Evolutionary conservation across 1,140 invertebrate genomes (phyloP), one percentile per base, ranked within the genome.

Genomic region (Hycleus phaleratus): DNA sequence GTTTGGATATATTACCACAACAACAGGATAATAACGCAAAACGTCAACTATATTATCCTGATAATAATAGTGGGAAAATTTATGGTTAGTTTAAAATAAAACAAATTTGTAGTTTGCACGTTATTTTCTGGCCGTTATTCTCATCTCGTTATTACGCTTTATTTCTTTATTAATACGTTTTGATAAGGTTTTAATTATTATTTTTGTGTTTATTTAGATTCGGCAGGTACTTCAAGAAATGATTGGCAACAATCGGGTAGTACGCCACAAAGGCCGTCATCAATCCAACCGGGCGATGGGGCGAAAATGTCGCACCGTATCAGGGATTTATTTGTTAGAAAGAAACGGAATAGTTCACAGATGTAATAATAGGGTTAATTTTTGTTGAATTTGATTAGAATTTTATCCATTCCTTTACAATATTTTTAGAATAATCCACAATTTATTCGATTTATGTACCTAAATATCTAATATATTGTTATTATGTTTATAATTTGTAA

Each of bases 271-370:
- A 58, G 64, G 50, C 65, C 67, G 32, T 49, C 57, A 48, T 59
- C 59, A 1, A 56, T 60, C 24, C 58, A 59, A 46, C 57, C 58
- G 39, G 59, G 56, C 39, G 67, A 68, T 52, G 45, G 60, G 4
- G 49, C 59, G 56, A 68, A 68, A 52, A 60, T 63, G 58, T 64
- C 65, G 7, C 65, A 64, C 49, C 56, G 66, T 38, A 56, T 68
- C 49, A 57, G 63, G 18, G 65, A 66, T 54, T 25, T 53, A 18
- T 56, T 68, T 25, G 63, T 68, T 40, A 61, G 57, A 42, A 62
- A 61, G 48, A 68, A 65, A 42, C 58, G 64, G 46, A 50, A 63
- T 9, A 68, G 56, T 38, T 65, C 67, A n/a, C 63, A 65, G 58
- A 68, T 64, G 66, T 64, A 52, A 49, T 38, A 32, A 42, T 46